Base-by-base conservation (phyloP, 2,113 vertebrate genomes). In the Fukomys damarensis region DNA sequence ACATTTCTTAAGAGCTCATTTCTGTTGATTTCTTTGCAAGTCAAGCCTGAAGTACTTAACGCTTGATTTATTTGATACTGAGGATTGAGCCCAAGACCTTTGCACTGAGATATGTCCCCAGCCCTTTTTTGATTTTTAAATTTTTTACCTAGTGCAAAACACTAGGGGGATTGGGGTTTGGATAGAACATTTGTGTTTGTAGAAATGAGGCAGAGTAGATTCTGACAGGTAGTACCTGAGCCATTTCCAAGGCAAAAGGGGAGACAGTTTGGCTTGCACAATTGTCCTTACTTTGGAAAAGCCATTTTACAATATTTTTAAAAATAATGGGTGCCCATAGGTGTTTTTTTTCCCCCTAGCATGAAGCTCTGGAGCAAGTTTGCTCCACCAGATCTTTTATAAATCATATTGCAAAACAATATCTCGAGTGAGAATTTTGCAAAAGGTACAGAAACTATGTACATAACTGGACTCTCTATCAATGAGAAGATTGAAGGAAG, bases 1-100 rank as follows among this genome's bases (percentile, higher is more conserved):
- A 74, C 81, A 54, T 54, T 93, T 88, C 76, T 91, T 88, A 88
- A 85, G 41, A 54, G 79, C 58, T 96, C 56, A 85, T 94, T 93
- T 93, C n/a, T 82, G 26, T 58, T 86, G 46, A 91, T 87, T 94
- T 43, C 70, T 90, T 19, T 72, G 46, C 19, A 58, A 58, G 9
- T 95, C 77, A 87, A 77, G 20, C 52, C 32, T 83, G 56, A 86
- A 86, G 43, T 86, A 83, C 82, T 86, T 87, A 52, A 59, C 66
- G n/a, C 35, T 94, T 92, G 12, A 32, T 77, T 76, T 46, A 20
- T 79, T 52, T 79, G 49, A 49, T 32, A 54, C 49, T 79, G 49
- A 79, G 76, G 30, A 54, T 22, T 52, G 49, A 54, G 32, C 76
- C 30, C 49, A 35, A 3, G 49, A n/a, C 76, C 49, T 54, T 79